These are phyloP conservation scores for Pocillopora damicornis DNA, from an alignment of 64 coral and sea anemone species.

Conservation along the genomic window DNA sequence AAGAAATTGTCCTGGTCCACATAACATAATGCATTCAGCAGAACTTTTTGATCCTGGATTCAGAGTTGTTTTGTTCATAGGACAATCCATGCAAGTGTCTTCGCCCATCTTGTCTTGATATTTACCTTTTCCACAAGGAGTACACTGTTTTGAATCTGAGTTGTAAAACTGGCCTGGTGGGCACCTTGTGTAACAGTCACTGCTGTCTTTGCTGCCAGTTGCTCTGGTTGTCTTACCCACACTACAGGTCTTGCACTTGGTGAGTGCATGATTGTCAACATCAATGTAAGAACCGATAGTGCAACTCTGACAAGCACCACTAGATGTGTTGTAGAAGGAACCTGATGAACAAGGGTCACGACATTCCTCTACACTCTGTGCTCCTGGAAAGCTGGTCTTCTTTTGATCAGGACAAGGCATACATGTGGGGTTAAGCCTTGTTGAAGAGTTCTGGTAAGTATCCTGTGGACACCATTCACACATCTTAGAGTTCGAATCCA, in stretches of 20 bases:
- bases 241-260: constrained; percentile 26
- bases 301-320: constrained; percentile 16
- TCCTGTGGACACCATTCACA: constrained; percentile 51
- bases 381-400: constrained; percentile 24
- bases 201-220: not conserved
- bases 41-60: constrained; percentile 14
- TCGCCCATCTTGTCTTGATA: constrained; percentile 44
- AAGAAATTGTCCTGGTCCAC: constrained; percentile 29
- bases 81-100: constrained; percentile 25
- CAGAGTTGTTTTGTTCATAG: constrained; percentile 10
- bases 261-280: constrained; percentile 8
- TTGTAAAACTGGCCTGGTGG: constrained; percentile 42
- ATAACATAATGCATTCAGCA: constrained; percentile 22
- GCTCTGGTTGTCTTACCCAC: constrained; percentile 10
- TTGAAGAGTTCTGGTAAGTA: constrained; percentile 45
- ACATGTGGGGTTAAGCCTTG: constrained; percentile 16
- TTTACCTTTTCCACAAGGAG: constrained; percentile 21
- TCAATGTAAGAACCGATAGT: constrained; percentile 36
- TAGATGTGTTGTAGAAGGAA: constrained; percentile 9
- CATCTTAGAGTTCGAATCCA: constrained; percentile 8
- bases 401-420: constrained; percentile 28
- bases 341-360: constrained; percentile 19
- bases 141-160: not conserved
- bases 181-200: constrained; percentile 24
- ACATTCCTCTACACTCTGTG: constrained; percentile 15